These are phyloP conservation scores for Fissipunctia ypsillon DNA, from an alignment of 2,888 invertebrate genomes.

Conservation along the genomic window DNA sequence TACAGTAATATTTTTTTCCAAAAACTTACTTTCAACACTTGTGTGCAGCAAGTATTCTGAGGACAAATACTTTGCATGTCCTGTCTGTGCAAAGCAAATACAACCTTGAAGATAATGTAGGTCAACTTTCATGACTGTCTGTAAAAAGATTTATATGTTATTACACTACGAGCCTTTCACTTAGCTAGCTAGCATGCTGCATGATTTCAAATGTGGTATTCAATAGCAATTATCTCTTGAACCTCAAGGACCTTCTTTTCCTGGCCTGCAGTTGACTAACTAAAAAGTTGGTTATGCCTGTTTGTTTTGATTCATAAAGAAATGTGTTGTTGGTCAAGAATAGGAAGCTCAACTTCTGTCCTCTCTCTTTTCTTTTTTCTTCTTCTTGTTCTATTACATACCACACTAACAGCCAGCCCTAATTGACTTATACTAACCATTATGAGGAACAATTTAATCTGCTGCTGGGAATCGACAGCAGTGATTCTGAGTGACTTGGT, in stretches of 20 bases:
- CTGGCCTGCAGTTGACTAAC: not conserved
- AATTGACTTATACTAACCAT: slow-evolving; percentile 90
- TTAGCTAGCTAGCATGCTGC: not conserved
- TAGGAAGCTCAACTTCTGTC: not conserved
- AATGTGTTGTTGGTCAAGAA: not conserved
- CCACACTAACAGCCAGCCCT: not conserved
- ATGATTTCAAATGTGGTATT: not conserved
- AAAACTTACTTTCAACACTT: slow-evolving; percentile 9
- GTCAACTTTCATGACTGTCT: slow-evolving; percentile 11
- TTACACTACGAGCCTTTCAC: not conserved
- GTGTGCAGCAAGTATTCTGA: not conserved
- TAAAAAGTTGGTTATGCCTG: not conserved
- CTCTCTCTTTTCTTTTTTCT: too few species aligned
- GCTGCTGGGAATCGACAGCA: slow-evolving; percentile 95
- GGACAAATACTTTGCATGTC: slow-evolving; percentile 1
- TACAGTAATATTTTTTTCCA: not conserved
- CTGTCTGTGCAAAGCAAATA: slow-evolving; percentile 6
- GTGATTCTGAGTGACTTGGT: slow-evolving; percentile 96
- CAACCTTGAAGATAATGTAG: slow-evolving; percentile 33
- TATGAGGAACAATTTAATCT: slow-evolving; percentile 96
- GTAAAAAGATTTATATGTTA: not conserved
- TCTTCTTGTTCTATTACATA: not conserved
- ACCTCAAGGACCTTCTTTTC: not conserved
- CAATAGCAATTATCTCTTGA: slow-evolving; percentile 7
- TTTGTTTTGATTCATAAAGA: not conserved